Base-by-base conservation (phyloP, 2,888 invertebrate genomes). In the Tubulanus polymorphus region DNA sequence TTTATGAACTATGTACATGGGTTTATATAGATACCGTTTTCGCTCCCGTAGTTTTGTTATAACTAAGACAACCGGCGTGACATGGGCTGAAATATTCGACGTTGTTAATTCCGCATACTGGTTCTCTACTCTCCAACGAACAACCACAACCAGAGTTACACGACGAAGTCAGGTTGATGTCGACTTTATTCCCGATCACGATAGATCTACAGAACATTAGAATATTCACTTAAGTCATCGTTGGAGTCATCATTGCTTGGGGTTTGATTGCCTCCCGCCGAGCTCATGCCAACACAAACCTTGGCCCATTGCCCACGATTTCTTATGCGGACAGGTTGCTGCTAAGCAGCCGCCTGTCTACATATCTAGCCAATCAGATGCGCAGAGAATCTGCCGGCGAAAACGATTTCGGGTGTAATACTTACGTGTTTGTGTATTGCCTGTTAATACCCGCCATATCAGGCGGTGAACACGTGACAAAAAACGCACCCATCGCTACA, bases 51-150 rank as follows among this genome's bases (percentile, higher is more conserved):
- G 3, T n/a, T 32, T 20, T 12, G 26, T 29, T 30, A 18, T 27
- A 32, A 26, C 20, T 10, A 1, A 55, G 37, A 70, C 89, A 89
- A 1, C 89, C 89, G 2, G 89, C 89, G 67, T 86, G 85, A 73
- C 89, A 89, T 0, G 89, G 87, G 0, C 86, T 87, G 70, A 85
- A 89, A 71, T 84, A 88, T 0, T 85, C 86, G 5, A 81, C 75
- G 10, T 81, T 79, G 57, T 82, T 82, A 57, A 79, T 80, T 1
- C 84, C 83, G 67, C 87, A 88, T 28, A 88, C 82, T 0, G 88
- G 88, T 54, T 83, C 81, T 66, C 87, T 88, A 59, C 83, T 83
- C 5, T 84, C 79, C 23, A 79, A 76, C 2, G 80, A 80, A 70
- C 87, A 87, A 30, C 81, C 80, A 71, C 87, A 88, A 49, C 82